Base-by-base conservation (phyloP, 2,797 vertebrate species). In the Gymnoscopelus microlampas region DNA sequence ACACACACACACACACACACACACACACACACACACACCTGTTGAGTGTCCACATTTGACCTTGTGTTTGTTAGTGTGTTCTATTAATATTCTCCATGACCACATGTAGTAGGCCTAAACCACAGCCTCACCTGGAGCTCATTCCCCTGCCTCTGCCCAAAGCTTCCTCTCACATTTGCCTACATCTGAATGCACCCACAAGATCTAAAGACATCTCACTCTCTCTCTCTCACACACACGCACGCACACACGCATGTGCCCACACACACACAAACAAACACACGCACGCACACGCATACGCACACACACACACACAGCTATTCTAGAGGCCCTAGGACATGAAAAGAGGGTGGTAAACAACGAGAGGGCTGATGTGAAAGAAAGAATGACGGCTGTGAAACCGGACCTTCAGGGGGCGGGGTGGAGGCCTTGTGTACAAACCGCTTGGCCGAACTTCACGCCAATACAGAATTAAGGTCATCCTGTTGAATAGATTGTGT, bases 151-250 rank as follows among this genome's bases (percentile, higher is more conserved):
- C 63, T 49, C 73, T 60, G 60, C 88, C 74, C 0, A 44, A 44
- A 63, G 75, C 87, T 90, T 91, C 89, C 90, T 87, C 70, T 80
- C 61, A 32, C 15, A 90, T 91, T 91, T 91, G 89, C 86, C 82
- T 91, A 80, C 70, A 87, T 81, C 83, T 83, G 83, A 86, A 85
- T 85, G 50, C 26, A 35, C 63, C 64, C 55, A 53, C 81, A 81
- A 72, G 76, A 73, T 71, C 66, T 54, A 13, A 66, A 76, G 62
- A 71, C 15, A 63, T 44, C 8, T 9, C 39, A 10, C 39, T 35
- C 32, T 5, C 32, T 35, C 32, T 35, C 32, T 35, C 39, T 10
- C 23, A 11, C 60, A 58, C 9, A 51, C 58, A 19, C 51, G 19
- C 13, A 23, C 10, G 6, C 8, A 11, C 35, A 62, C 73, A 47